These are phyloP conservation scores for Penaeus monodon DNA, from an alignment of 2,888 invertebrate genomes.

Conservation along the genomic window DNA sequence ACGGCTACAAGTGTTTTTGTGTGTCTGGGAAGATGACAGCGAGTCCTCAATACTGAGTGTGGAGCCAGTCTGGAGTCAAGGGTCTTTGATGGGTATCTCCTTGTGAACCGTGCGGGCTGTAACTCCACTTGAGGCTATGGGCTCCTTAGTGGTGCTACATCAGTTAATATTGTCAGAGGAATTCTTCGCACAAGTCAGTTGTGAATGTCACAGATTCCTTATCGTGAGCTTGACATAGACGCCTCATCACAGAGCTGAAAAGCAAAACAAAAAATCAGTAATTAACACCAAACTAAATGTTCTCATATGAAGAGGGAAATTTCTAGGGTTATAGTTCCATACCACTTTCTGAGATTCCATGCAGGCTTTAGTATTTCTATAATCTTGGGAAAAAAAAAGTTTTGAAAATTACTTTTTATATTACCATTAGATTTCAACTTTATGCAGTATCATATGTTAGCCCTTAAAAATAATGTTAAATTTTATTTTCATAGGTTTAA, in stretches of 20 bases:
- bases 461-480: too few relatives aligned
- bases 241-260: slow-evolving; percentile 49
- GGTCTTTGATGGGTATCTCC: slow-evolving; percentile 22
- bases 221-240: slow-evolving; percentile 63
- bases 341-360: too few relatives aligned
- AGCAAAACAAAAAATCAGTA: too few relatives aligned
- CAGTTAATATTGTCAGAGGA: slow-evolving; percentile 62
- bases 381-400: too few relatives aligned
- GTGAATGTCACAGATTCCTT: slow-evolving; percentile 64
- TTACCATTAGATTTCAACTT: too few relatives aligned
- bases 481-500: too few relatives aligned
- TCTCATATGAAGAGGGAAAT: too few relatives aligned
- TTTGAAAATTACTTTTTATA: too few relatives aligned
- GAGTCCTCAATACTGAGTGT: slow-evolving; percentile 37
- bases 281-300: too few relatives aligned
- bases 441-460: too few relatives aligned
- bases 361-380: too few relatives aligned
- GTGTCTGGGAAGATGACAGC: slow-evolving; percentile 29
- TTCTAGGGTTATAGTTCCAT: too few relatives aligned
- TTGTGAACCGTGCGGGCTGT: slow-evolving; percentile 48
- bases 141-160: slow-evolving; percentile 59
- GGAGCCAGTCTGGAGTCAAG: slow-evolving; percentile 20
- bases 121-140: slow-evolving; percentile 55
- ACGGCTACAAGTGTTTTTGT: slow-evolving; percentile 44
- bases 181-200: slow-evolving; percentile 61